Base-by-base conservation (phyloP, 2,113 vertebrate species). In the Chauna torquata region DNA sequence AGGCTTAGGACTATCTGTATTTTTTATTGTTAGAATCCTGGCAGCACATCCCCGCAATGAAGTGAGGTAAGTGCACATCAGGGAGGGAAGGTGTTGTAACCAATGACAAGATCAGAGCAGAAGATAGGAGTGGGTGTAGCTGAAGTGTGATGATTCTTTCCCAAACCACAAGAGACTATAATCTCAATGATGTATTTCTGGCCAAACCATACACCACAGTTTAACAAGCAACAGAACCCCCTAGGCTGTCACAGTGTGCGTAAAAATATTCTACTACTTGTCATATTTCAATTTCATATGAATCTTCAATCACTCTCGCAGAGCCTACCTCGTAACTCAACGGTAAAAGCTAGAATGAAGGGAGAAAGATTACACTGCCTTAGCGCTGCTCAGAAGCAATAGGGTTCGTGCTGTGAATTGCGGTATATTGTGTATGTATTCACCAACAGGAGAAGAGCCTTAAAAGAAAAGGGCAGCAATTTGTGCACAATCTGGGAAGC, bases 141-240 rank as follows among this genome's bases (percentile, higher is more conserved):
- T 95, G 70, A 85, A 95, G 78, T 82, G 89, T 88, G 91, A 95
- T 86, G 78, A 96, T 85, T 97, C 94, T 80, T 64, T 82, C 71
- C 49, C 79, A 93, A 95, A 93, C 89, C 89, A 71, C 89, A 77
- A 86, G 75, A 65, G 95, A 97, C 75, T 92, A 32, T 81, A 90
- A 91, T 93, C 94, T 92, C 82, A 88, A 68, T 82, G 45, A 91
- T 82, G n/a, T 30, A 93, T 89, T 97, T 97, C 96, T 90, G 94
- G 87, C 82, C 78, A 96, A 97, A 87, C 70, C 74, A 68, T 77
- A 94, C 25, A 88, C 38, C 68, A 71, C 74, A 78, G n/a, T 75
- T 95, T 95, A 94, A 97, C 7, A 11, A 97, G 89, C 54, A 81
- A 58, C 69, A 90, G 82, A 96, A 87, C 40, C 68, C 90, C 76